Evolutionary conservation across 2,888 invertebrate genomes (phyloP), one percentile per base, ranked within the genome.

Genomic region (Cataglyphis rosenhaueri): DNA sequence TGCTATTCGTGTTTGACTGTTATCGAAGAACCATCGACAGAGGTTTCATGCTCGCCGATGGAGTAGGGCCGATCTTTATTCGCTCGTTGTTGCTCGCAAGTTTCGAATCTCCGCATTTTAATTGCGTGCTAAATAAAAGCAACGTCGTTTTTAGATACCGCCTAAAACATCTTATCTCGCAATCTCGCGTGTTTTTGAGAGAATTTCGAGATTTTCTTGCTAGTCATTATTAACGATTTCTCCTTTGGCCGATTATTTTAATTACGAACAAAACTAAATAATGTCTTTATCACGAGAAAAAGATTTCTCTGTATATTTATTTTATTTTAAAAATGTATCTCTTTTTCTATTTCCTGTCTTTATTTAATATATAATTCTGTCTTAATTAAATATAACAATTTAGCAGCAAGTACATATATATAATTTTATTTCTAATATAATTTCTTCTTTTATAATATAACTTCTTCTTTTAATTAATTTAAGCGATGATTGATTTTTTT

Each of bases 1-100:
- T 59, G 70, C 62, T 35, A 65, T 85, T 83, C 79, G 84, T 83
- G 83, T 83, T 74, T n/a, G 74, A 62, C 75, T 71, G 65, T 85
- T 85, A 83, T 74, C 83, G 48, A 48, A 74, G 25, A 62, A 57
- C 44, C 57, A 79, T 74, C 73, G 61, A 55, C 61, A 32, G 44
- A 44, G 59, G 55, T 84, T 73, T 83, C 68, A 70, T 82, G 68
- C 55, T 21, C 57, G n/a, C 52, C 57, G 78, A 83, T 68, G 64
- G 25, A 66, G 82, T 41, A 74, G 41, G n/a, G 5, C 44, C 70
- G 65, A 82, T 82, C 82, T 82, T 82, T 61, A 38, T 71, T 82
- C 48, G 12, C 64, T 38, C 38, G 38, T 68, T 78, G 18, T 29
- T 18, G 18, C 41, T 32, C 44, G 48, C 10, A 12, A 25, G 9